phyloP scores from a whole-genome alignment of 1,140 invertebrate species.

The Bombus waltoni region DNA sequence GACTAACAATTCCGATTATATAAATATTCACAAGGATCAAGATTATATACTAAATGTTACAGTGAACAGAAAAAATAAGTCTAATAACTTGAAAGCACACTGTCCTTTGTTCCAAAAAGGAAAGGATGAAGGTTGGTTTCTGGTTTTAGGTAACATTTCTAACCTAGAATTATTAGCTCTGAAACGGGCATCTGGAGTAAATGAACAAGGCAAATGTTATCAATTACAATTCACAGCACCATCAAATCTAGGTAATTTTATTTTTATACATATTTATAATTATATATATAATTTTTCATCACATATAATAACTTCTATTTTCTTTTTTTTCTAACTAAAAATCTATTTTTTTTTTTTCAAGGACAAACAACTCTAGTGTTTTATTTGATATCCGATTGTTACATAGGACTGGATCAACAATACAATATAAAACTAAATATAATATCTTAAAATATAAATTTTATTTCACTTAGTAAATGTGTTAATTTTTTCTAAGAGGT shows the following conservation, averaged over 20 bases:
- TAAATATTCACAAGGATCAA: constrained; percentile 86
- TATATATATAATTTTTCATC: constrained; percentile 32
- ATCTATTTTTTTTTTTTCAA: constrained; percentile 72
- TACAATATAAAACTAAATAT: constrained; percentile 89
- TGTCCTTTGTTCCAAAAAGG: constrained; percentile 94
- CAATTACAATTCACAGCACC: constrained; percentile 88
- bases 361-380: constrained; percentile 90
- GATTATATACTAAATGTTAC: constrained; percentile 89
- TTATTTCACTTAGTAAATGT: background rate
- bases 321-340: constrained; percentile 29
- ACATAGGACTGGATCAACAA: constrained; percentile 97
- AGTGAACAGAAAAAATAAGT: constrained; percentile 81
- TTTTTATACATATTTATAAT: constrained; percentile 29
- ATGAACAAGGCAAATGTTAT: constrained; percentile 79
- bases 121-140: constrained; percentile 98
- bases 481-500: background rate
- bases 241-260: constrained; percentile 81
- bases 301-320: constrained; percentile 25
- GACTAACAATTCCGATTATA: constrained; percentile 79
- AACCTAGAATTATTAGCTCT: constrained; percentile 92
- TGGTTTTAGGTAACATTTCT: constrained; percentile 90
- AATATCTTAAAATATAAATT: constrained; percentile 48
- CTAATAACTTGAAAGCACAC: constrained; percentile 85
- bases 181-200: constrained; percentile 85
- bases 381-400: constrained; percentile 96